A percentile compares a stretch with the other conserved stretches of the same genome.
Evolutionary conservation across 2,797 vertebrate genomes (phyloP).

Genomic region (Crenichthys baileyi): DNA sequence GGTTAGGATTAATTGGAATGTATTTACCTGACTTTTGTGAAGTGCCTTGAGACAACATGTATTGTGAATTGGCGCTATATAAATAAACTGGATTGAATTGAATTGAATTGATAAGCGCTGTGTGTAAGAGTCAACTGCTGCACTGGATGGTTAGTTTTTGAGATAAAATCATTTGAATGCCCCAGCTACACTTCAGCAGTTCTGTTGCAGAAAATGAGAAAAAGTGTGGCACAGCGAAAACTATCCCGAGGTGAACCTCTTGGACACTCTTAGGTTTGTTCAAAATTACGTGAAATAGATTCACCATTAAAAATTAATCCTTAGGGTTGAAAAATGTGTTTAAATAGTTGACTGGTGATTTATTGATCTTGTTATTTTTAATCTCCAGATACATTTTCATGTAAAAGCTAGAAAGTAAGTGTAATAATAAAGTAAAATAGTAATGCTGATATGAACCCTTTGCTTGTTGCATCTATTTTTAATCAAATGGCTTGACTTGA

Average conservation of each 20-base stretch:
- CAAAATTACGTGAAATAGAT: background rate
- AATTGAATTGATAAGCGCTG: background rate
- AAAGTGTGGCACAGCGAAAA: conserved; percentile 19
- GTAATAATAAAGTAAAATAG: background rate
- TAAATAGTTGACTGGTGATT: conserved; percentile 18
- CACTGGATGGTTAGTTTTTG: conserved; percentile 15
- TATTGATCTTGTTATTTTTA: conserved; percentile 4
- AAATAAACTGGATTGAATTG: no score
- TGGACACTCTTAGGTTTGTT: background rate
- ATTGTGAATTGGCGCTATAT: no score
- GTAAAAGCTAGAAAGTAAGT: conserved; percentile 8
- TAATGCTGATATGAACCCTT: background rate
- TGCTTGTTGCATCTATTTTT: conserved; percentile 1
- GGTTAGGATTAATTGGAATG: no score
- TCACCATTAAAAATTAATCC: background rate
- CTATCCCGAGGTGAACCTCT: conserved; percentile 2
- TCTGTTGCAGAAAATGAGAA: conserved; percentile 19
- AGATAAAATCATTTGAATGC: conserved; percentile 38
- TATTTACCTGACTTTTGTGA: no score
- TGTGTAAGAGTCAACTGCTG: conserved; percentile 11
- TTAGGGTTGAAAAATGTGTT: background rate
- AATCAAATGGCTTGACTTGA: conserved; percentile 26
- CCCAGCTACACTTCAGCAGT: conserved; percentile 21
- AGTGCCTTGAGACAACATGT: no score
- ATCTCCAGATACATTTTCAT: conserved; percentile 3